Percentiles rank a stretch among this genome's conserved stretches.
phyloP scores from a whole-genome alignment of 2,888 invertebrate species.

The Sylvicola cinctus region DNA sequence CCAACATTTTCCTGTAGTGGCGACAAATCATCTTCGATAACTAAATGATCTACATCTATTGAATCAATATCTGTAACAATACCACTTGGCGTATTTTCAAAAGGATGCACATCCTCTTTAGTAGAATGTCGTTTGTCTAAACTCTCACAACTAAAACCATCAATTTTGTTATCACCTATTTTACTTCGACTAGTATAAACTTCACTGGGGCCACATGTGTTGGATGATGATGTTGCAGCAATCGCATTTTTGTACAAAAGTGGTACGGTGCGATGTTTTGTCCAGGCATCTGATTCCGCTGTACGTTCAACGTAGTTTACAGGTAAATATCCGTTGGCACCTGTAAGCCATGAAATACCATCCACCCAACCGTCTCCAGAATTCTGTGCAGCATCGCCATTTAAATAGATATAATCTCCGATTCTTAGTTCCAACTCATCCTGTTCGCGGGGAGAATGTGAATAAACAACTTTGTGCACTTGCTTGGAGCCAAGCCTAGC shows the following conservation, averaged over 20 bases:
- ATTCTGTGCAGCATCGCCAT: conserved; percentile 45
- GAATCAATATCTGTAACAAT: too few relatives aligned
- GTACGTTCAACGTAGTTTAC: conserved; percentile 64
- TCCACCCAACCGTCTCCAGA: conserved; percentile 77
- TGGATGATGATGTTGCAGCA: not conserved
- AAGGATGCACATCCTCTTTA: too few relatives aligned
- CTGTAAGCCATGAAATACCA: conserved; percentile 51
- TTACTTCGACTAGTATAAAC: too few relatives aligned
- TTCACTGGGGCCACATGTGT: too few relatives aligned
- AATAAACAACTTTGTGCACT: conserved; percentile 58
- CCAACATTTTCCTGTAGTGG: too few relatives aligned
- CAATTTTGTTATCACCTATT: too few relatives aligned
- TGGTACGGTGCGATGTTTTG: conserved; percentile 52
- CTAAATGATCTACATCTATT: too few relatives aligned
- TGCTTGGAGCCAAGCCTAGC: conserved; percentile 50
- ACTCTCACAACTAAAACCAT: too few relatives aligned
- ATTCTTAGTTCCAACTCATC: conserved; percentile 71
- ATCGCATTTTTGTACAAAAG: conserved; percentile 13
- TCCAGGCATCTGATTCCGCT: conserved; percentile 83
- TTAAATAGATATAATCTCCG: conserved; percentile 72
- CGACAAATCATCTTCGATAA: too few relatives aligned
- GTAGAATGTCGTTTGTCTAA: too few relatives aligned
- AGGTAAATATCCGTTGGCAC: conserved; percentile 58
- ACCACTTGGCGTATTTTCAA: too few relatives aligned
- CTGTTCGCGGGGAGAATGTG: conserved; percentile 50